Conservation (phyloP, 2,113 vertebrate species). For the Labeo rohita region DNA sequence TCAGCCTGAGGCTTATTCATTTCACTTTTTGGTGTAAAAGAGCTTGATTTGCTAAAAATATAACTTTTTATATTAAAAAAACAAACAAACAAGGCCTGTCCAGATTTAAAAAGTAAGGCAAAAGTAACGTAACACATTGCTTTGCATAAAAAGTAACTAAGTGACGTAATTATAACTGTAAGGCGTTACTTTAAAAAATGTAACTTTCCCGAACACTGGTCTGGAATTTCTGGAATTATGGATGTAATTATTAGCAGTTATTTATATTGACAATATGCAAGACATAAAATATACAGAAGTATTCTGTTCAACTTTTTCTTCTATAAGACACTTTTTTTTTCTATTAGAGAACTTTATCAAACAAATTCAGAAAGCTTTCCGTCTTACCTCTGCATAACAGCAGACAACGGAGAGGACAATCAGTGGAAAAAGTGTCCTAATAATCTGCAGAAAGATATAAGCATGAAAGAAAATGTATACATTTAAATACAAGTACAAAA, state of each 20-base stretch:
- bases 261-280: background rate
- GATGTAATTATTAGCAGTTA: background rate
- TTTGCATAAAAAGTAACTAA: no score
- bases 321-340: background rate
- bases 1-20: no score
- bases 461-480: background rate
- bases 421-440: constrained; percentile 2
- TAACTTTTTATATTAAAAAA: no score
- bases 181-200: no score
- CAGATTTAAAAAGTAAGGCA: no score
- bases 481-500: background rate
- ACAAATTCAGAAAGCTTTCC: background rate
- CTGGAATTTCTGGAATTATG: background rate
- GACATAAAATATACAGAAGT: background rate
- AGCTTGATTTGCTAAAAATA: no score
- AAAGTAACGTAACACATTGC: no score
- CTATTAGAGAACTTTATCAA: background rate
- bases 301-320: background rate
- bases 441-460: constrained; percentile 33
- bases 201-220: no score
- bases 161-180: no score
- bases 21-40: no score
- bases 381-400: constrained; percentile 51
- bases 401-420: constrained; percentile 24
- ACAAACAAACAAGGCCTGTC: no score